Evolutionary conservation across 1,140 invertebrate genomes (phyloP), one percentile per base, ranked within the genome.

Genomic region (Trichomalopsis sarcophagae): DNA sequence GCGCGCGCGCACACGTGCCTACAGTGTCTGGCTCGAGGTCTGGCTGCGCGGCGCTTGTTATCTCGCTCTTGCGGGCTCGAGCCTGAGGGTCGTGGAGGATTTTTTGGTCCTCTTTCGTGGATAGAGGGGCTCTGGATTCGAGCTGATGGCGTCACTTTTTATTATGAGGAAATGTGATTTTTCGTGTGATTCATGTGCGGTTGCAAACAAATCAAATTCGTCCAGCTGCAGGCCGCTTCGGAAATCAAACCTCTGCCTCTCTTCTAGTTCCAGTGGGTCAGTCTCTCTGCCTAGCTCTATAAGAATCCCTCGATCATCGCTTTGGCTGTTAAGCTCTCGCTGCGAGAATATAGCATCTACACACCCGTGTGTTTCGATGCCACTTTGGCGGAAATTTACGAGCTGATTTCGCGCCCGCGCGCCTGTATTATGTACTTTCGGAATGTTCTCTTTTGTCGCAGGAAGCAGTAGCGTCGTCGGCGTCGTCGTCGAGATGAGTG

Each of bases 371-470:
- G 50, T 69, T 82, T 69, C n/a, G 44, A 75, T 36, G n/a, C 44
- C 47, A 79, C 62, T 84, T 79, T 9, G 17, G 23, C 40, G 27
- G 33, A 27, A 80, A 84, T 84, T 84, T 84, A 84, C 69, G 83
- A 84, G 5, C 69, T 74, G 33, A 80, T 84, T 84, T 62, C 71
- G 40, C 36, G 40, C 14, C 44, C 50, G 40, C 50, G 27, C 36
- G 40, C 50, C 62, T 84, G 14, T 68, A 84, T 79, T 84, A 71
- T 62, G 44, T 55, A 50, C 77, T 68, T 66, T 80, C 44, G 27
- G 36, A 74, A 75, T 68, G 27, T 85, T 36, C 79, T 69, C 79
- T 77, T 76, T 76, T 80, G 69, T 84, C 33, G 68, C 7, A 23
- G 68, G 14, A 75, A 30, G 66, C 30, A 36, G 27, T 21, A 47